These are phyloP conservation scores for Stegophylla sp. DNA, from an alignment of 2,888 invertebrate genomes.

Conservation along the genomic window DNA sequence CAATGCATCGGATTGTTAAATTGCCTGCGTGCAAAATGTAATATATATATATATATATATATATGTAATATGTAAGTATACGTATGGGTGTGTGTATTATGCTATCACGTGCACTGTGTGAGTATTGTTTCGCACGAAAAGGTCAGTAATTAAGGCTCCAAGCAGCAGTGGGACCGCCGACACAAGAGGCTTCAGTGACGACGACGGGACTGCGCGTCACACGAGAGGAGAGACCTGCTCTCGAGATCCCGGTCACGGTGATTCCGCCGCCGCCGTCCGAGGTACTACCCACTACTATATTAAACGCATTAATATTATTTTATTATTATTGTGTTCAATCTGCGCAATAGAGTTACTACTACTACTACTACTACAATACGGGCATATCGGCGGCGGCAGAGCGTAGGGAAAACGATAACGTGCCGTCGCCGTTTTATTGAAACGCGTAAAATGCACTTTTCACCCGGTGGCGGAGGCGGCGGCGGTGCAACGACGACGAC, in stretches of 20 bases:
- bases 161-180: background rate
- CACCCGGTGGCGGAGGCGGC: no score
- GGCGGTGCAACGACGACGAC: background rate
- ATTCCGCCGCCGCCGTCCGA: background rate
- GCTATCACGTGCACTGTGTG: background rate
- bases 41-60: background rate
- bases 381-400: background rate
- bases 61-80: background rate
- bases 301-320: no score
- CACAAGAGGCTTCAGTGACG: background rate
- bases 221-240: background rate
- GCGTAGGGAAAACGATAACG: no score
- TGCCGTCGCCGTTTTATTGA: constrained; percentile 30
- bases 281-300: background rate
- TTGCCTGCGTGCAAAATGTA: background rate
- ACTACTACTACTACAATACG: no score
- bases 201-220: background rate
- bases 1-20: constrained; percentile 34
- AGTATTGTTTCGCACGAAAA: constrained; percentile 41
- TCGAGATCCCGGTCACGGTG: no score
- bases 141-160: constrained; percentile 27
- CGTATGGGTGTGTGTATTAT: background rate
- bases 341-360: no score
- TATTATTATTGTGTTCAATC: no score
- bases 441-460: constrained; percentile 35